Base-by-base conservation (phyloP, 2,888 invertebrate species). In the Drosophila lutescens region DNA sequence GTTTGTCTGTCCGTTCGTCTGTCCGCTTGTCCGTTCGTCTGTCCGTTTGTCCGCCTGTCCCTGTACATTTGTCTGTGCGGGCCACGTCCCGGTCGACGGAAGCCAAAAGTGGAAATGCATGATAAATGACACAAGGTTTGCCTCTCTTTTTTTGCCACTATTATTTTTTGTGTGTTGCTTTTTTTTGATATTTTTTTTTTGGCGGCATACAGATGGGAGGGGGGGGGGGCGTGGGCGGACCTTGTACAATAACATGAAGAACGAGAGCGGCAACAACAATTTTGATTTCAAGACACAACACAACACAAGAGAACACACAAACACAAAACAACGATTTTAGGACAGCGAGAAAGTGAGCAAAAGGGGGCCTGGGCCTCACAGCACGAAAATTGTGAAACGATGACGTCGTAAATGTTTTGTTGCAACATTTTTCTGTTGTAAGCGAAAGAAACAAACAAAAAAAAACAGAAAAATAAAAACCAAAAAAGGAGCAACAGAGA, bases 101-200 rank as follows among this genome's bases (percentile, higher is more conserved):
- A 88, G 86, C 88, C 83, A 83, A 88, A 88, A 85, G 88, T 86
- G 84, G 88, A 88, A 85, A 86, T 88, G 84, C 86, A 88, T 88
- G 84, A 85, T 86, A 88, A 88, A 85, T 88, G 84, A 88, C 88
- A 85, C 77, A 83, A 80, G 79, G 70, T 80, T 86, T 80, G 75
- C 57, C 41, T 59, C 74, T 76, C 61, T 63, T 57, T 71, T 49
- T 58, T 47, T 50, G 32, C 51, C 53, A 41, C 44, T 44, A 49
- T 62, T 49, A 38, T 56, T 40, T 34, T 57, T 55, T 34, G 32
- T 34, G 7, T 49, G 6, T 12, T 26, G 26, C 5, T 30, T 54
- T 34, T 50, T 46, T 43, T 44, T 34, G 51, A n/a, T 53, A 17
- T 34, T 50, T 61, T 36, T 34, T 58, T 26, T 7, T 6, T 7